A percentile compares a stretch with the other conserved stretches of the same genome.
These are phyloP conservation scores for Xenopus laevis DNA, from an alignment of 2,113 vertebrate species.

Conservation along the genomic window DNA sequence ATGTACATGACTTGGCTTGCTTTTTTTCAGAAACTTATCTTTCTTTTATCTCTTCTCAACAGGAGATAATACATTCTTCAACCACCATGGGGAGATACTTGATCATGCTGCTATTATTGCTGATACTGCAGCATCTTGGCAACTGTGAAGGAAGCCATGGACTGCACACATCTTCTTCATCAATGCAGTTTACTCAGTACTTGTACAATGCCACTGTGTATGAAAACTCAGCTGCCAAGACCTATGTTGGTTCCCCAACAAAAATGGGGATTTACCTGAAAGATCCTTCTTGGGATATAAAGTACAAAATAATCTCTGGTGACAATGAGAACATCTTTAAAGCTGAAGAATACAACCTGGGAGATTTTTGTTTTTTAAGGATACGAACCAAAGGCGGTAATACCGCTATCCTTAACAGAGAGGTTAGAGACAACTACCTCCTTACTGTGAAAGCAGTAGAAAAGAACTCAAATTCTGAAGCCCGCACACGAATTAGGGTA, in stretches of 20 bases:
- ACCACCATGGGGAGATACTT: conserved; percentile 79
- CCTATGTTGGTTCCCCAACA: conserved; percentile 83
- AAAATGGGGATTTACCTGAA: conserved; percentile 92
- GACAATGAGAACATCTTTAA: conserved; percentile 97
- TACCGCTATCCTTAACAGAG: conserved; percentile 92
- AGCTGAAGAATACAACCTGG: conserved; percentile 89
- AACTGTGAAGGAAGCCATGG: conserved; percentile 71
- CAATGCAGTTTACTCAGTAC: conserved; percentile 80
- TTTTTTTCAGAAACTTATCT: not conserved
- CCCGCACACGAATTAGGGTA: conserved; percentile 77
- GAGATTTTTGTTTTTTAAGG: conserved; percentile 94
- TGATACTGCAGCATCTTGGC: conserved; percentile 76
- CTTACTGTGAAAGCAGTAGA: conserved; percentile 88
- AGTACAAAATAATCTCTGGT: conserved; percentile 95
- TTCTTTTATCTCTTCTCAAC: conserved; percentile 42
- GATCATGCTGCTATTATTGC: conserved; percentile 69
- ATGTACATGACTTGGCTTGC: too few relatives aligned
- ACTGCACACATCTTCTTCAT: conserved; percentile 51
- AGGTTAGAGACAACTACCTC: conserved; percentile 90
- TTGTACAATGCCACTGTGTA: conserved; percentile 92
- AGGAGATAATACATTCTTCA: conserved; percentile 71
- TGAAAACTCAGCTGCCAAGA: conserved; percentile 97
- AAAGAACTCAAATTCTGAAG: conserved; percentile 76
- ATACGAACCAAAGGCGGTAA: conserved; percentile 98
- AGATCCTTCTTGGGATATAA: conserved; percentile 82